Base-by-base conservation (phyloP, 2,888 invertebrate genomes). In the Clusia tigrina region DNA sequence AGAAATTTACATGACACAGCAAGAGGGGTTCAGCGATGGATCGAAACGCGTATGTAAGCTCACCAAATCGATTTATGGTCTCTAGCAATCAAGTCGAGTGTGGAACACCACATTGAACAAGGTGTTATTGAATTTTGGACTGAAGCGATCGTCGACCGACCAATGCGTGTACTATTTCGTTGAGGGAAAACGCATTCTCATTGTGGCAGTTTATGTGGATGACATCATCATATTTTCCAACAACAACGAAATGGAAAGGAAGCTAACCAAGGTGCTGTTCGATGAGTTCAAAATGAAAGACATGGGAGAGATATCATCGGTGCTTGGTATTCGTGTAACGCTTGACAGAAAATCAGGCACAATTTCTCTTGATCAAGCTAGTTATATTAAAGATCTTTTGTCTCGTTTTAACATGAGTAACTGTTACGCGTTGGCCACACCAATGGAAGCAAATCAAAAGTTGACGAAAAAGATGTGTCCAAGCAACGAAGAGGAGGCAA, bases 381-480 rank as follows among this genome's bases (percentile, higher is more conserved):
- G n/a, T 15, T 42, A 42, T 54, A 57, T 68, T 17, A 17, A 18
- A 2, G 58, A 65, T 22, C 24, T 67, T 9, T 20, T 67, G 20
- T 58, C 54, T 18, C 58, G 63, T 2, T 66, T 66, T 61, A 53
- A 46, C 2, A 68, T 67, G 66, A 12, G 54, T 22, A 62, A 64
- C 17, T 62, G 61, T 32, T 64, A 69, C 18, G 52, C 61, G 17
- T 42, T 66, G n/a, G 52, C 52, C 24, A 66, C 66, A 15, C 65
- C 66, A 32, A 53, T 69, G 2, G 68, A 71, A 38, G 22, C 58
- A 0, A 71, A 68, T 54, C 67, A 68, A 59, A 62, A 60, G 12
- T 51, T 67, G 1, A 22, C 60, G 1, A 9, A 48, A 2, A 57
- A 64, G 6, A 65, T 69, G 63, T 69, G 65, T 63, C 67, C 70